Evolutionary conservation across 2,888 invertebrate species (phyloP), one percentile per base, ranked within the genome.

Genomic region (Ypsolopha scabrella): DNA sequence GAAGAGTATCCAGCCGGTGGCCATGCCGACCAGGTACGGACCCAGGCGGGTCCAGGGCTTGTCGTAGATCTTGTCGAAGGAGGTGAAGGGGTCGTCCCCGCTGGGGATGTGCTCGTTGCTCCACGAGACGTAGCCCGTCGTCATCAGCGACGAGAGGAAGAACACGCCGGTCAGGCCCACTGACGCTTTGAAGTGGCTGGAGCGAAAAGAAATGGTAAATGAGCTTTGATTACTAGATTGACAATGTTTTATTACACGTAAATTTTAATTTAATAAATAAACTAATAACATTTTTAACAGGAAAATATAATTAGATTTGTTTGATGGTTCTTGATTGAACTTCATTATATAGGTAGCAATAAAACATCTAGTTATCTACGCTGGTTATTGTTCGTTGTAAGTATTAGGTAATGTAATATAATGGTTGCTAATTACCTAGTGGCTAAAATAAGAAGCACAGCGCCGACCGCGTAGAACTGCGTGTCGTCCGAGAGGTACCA

Each of bases 401-500:
- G n/a, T n/a, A n/a, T n/a, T n/a, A n/a, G n/a, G n/a, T n/a, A n/a
- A 11, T 51, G 38, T 47, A 43, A n/a, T 53, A 9, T 36, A 13
- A 7, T 9, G 52, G 46, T 11, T 43, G 14, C 11, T 11, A 6
- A 44, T 60, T 72, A 87, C 87, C 88, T 91, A 11, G 93, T 91
- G 0, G 93, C 94, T 48, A 95, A 71, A 51, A 95, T 92, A n/a
- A 95, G 85, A 37, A 95, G 90, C 6, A 95, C 88, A 0, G 93
- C 93, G 55, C 94, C 94, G 56, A 95, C 88, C 1, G 94, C 90
- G 69, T 95, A 95, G 77, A 95, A 95, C 67, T 95, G 95, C 0
- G 94, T 94, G 68, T 95, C 95, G 63, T 95, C 94, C 0, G 95
- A 93, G 47, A 95, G 80, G 67, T 95, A 95, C 95, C 95, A 95